A percentile compares a stretch with the other conserved stretches of the same genome.
These are phyloP conservation scores for Porites lutea DNA, from an alignment of 64 coral and sea anemone species.

Conservation along the genomic window DNA sequence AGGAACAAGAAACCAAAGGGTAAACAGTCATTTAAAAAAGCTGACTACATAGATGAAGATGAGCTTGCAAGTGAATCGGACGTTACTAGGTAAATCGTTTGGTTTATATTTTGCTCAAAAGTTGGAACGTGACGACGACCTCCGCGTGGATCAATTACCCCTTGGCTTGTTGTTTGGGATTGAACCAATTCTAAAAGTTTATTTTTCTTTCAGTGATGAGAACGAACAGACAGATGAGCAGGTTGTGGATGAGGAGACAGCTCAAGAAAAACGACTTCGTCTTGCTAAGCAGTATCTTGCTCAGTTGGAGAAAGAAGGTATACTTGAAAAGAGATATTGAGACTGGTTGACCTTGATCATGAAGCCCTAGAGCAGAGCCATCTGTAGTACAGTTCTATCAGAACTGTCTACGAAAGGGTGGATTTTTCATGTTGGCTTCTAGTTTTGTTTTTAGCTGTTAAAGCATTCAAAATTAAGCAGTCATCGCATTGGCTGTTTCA, in stretches of 20 bases:
- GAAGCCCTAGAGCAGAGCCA: too few species aligned
- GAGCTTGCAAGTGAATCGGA: conserved; percentile 85
- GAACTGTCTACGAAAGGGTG: too few species aligned
- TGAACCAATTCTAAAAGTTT: neutral
- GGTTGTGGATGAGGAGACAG: conserved; percentile 76
- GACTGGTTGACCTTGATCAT: too few species aligned
- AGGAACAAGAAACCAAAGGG: conserved; percentile 5
- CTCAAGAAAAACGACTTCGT: conserved; percentile 92
- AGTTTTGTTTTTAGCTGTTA: too few species aligned
- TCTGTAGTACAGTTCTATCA: too few species aligned
- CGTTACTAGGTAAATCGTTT: conserved; percentile 61
- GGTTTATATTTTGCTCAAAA: neutral
- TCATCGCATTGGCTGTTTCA: too few species aligned
- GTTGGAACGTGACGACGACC: too few species aligned
- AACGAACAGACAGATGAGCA: conserved; percentile 29
- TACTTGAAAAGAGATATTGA: neutral
- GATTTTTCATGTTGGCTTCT: too few species aligned
- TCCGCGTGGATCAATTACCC: too few species aligned
- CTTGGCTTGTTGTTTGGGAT: too few species aligned
- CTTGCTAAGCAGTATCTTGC: conserved; percentile 94
- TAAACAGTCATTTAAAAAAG: conserved; percentile 21
- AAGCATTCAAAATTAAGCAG: too few species aligned
- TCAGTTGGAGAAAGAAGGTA: conserved; percentile 96
- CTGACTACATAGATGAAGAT: conserved; percentile 31
- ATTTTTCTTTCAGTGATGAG: conserved; percentile 42